Evolutionary conservation across 2,113 vertebrate genomes (phyloP).

Genomic region (Nymphicus hollandicus): DNA sequence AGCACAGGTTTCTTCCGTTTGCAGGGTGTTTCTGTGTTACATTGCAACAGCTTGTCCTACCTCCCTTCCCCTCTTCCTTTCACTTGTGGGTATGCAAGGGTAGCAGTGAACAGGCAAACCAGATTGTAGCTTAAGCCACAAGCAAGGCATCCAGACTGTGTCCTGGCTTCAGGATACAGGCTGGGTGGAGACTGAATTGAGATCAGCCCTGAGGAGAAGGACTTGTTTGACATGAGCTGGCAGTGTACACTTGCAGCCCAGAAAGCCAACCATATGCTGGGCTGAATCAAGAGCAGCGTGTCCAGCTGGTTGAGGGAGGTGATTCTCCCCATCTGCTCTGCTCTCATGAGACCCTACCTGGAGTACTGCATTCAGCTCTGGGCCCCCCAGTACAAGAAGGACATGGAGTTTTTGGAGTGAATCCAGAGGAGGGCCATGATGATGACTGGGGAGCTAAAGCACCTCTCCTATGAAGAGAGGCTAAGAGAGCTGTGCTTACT

Average conservation of each 20-base stretch:
- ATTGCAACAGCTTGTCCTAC: background rate
- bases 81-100: background rate
- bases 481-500: background rate
- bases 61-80: background rate
- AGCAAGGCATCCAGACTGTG: background rate
- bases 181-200: background rate
- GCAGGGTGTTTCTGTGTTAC: background rate
- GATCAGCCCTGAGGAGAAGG: background rate
- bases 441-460: background rate
- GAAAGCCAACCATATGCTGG: background rate
- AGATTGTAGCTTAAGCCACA: background rate
- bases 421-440: background rate
- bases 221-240: background rate
- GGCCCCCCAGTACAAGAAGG: background rate
- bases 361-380: background rate
- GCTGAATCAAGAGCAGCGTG: background rate
- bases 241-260: background rate
- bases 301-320: background rate
- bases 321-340: background rate
- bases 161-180: background rate
- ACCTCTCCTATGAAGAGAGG: background rate
- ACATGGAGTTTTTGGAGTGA: no score
- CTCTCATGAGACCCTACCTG: background rate
- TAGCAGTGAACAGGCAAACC: background rate
- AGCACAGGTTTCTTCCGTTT: background rate